Conservation (phyloP, 2,113 vertebrate genomes). For the Lycocorax pyrrhopterus region DNA sequence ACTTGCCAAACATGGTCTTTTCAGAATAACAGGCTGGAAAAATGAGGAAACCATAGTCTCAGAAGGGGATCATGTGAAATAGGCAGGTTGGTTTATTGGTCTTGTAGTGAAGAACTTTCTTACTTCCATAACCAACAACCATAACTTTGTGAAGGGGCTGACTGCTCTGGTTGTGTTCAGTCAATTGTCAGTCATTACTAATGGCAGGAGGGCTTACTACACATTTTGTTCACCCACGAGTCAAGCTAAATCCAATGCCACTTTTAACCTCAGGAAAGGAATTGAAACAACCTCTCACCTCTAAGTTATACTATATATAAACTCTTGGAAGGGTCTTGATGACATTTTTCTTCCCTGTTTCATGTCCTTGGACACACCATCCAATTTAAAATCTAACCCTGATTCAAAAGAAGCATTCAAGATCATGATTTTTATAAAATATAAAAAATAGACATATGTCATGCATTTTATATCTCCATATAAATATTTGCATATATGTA, state of each 20-base stretch:
- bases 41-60: background rate
- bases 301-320: background rate
- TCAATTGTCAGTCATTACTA: background rate
- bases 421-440: background rate
- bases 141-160: background rate
- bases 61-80: background rate
- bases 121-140: background rate
- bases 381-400: background rate
- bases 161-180: background rate
- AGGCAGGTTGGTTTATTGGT: background rate
- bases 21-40: background rate
- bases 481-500: background rate
- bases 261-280: constrained; percentile 18
- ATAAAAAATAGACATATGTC: background rate
- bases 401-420: background rate
- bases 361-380: background rate
- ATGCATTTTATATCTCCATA: background rate
- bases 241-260: background rate
- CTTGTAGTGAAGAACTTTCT: background rate
- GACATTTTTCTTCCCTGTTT: background rate
- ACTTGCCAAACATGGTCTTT: background rate
- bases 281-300: background rate
- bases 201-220: background rate
- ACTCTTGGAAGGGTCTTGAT: background rate
- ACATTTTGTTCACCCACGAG: background rate